These are phyloP conservation scores for Limonius californicus DNA, from an alignment of 1,140 invertebrate genomes.

Conservation along the genomic window DNA sequence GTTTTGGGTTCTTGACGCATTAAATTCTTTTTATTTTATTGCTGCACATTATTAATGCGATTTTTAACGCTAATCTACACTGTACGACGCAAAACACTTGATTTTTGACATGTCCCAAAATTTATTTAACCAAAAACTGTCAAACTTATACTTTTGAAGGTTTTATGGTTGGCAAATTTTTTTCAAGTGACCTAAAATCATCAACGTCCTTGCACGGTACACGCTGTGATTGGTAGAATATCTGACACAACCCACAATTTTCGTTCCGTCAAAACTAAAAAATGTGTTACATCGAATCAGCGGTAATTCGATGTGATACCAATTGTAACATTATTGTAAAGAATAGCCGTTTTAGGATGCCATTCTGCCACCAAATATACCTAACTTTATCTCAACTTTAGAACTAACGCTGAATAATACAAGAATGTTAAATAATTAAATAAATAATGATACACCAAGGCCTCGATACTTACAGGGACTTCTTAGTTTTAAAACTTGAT, in stretches of 20 bases:
- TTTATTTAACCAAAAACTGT: constrained; percentile 1
- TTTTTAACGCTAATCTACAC: not conserved
- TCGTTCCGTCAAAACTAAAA: not conserved
- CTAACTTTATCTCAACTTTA: too few species aligned
- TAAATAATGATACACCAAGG: too few species aligned
- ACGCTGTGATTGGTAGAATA: not conserved
- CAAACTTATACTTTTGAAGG: not conserved
- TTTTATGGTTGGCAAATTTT: not conserved
- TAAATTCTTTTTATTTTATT: not conserved
- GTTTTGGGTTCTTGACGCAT: not conserved
- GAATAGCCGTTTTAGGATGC: too few species aligned
- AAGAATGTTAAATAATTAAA: too few species aligned
- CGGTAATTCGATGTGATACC: too few species aligned
- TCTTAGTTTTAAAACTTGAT: too few species aligned
- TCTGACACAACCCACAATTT: not conserved
- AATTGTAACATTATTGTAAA: too few species aligned
- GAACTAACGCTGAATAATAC: too few species aligned
- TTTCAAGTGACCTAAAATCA: not conserved
- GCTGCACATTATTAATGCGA: too few species aligned
- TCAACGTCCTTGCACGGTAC: not conserved
- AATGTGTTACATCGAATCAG: not conserved
- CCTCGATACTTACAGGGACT: too few species aligned
- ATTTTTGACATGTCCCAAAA: not conserved
- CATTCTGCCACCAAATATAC: too few species aligned
- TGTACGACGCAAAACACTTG: not conserved